These are phyloP conservation scores for Collichthys lucidus DNA, from an alignment of 2,113 vertebrate genomes.

Conservation along the genomic window DNA sequence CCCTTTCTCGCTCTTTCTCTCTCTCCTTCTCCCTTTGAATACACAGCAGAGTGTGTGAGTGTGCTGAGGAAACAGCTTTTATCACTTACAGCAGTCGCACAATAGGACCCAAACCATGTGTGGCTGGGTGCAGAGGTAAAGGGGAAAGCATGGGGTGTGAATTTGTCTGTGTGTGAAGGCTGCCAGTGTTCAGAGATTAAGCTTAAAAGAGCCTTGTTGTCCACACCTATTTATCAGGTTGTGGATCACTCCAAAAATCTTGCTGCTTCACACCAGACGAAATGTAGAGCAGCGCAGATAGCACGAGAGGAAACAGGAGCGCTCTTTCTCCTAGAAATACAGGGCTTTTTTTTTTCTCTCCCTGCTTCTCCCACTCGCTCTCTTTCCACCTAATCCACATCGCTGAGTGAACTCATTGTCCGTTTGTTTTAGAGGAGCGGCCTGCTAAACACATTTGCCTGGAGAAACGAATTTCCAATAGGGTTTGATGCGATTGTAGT, in stretches of 20 bases:
- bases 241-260: conserved; percentile 31
- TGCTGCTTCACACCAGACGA: conserved; percentile 30
- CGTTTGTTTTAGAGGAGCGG: conserved; percentile 64
- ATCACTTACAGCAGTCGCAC: conserved; percentile 68
- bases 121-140: conserved; percentile 33
- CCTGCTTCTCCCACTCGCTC: conserved; percentile 1
- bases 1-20: neutral
- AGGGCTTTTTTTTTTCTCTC: conserved; percentile 8
- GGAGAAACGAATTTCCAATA: conserved; percentile 68
- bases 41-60: conserved; percentile 12
- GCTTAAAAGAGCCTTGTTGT: conserved; percentile 54
- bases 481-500: conserved; percentile 63
- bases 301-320: conserved; percentile 41
- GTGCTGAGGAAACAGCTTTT: conserved; percentile 65
- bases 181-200: conserved; percentile 17
- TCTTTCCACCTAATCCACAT: conserved; percentile 54
- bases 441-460: conserved; percentile 79
- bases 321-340: conserved; percentile 24
- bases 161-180: conserved; percentile 42
- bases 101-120: conserved; percentile 55
- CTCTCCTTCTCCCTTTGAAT: conserved; percentile 25
- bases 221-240: conserved; percentile 61
- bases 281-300: conserved; percentile 35
- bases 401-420: conserved; percentile 72
- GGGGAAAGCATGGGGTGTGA: conserved; percentile 34